phyloP scores from a whole-genome alignment of 2,888 invertebrate species.

The Epinotia brunnichana region DNA sequence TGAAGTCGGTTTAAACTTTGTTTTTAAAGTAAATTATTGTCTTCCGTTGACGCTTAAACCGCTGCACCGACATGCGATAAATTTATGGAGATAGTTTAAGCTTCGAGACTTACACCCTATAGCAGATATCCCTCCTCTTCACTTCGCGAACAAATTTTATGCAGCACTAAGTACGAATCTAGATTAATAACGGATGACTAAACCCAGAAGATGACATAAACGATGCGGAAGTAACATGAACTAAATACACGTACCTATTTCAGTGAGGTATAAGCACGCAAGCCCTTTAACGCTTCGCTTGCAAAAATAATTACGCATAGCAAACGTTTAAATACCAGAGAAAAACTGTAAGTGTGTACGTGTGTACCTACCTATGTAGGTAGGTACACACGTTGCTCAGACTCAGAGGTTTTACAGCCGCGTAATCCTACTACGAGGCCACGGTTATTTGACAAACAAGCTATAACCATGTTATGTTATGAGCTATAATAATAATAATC shows the following conservation, averaged over 20 bases:
- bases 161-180: not conserved
- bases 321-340: conserved; percentile 3
- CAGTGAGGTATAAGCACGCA: not conserved
- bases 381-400: not conserved
- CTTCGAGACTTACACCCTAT: no score
- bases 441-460: conserved; percentile 39
- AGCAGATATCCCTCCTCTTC: no score
- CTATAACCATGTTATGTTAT: conserved; percentile 25
- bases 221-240: not conserved
- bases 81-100: no score
- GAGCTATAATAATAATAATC: no score
- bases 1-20: no score
- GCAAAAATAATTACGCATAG: conserved; percentile 18
- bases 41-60: no score
- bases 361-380: not conserved
- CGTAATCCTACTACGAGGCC: conserved; percentile 35
- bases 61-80: no score
- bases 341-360: conserved; percentile 12
- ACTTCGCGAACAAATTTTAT: not conserved
- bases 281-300: conserved; percentile 14
- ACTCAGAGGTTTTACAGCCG: conserved; percentile 6
- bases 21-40: no score
- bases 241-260: not conserved
- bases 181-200: not conserved
- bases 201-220: not conserved